phyloP scores from a whole-genome alignment of 2,797 vertebrate genomes.

The Hylomyscus alleni region DNA sequence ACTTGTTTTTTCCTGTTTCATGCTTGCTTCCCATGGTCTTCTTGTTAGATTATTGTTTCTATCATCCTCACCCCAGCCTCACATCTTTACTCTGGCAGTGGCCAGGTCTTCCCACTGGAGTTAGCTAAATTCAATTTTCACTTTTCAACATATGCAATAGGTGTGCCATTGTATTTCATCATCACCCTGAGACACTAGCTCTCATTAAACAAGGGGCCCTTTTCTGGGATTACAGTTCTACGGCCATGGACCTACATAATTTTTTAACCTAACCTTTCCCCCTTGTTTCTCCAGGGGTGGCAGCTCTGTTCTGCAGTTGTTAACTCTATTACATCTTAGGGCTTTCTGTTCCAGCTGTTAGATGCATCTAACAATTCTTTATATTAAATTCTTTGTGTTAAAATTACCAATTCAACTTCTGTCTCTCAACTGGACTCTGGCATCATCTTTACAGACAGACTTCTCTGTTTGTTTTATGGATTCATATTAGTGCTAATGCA shows the following conservation, averaged over 20 bases:
- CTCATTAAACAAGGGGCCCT: background rate
- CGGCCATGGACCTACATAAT: background rate
- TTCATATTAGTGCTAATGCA: background rate
- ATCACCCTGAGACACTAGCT: background rate
- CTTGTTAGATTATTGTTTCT: slow-evolving; percentile 38
- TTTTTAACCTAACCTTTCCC: background rate
- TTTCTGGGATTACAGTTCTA: background rate
- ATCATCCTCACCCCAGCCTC: background rate
- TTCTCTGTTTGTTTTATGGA: background rate
- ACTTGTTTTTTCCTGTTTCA: slow-evolving; percentile 28
- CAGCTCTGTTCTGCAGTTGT: background rate
- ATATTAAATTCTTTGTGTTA: slow-evolving; percentile 20
- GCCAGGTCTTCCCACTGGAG: background rate
- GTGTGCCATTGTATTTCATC: background rate
- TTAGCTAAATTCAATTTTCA: slow-evolving; percentile 1
- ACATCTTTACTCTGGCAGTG: slow-evolving; percentile 5
- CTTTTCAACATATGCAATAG: background rate
- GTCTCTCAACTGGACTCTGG: background rate
- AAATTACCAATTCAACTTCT: slow-evolving; percentile 33
- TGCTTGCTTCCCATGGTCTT: slow-evolving; percentile 35
- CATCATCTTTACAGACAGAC: background rate
- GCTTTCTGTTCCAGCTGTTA: slow-evolving; percentile 29
- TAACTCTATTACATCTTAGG: background rate
- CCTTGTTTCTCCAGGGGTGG: background rate
- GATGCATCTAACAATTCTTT: background rate